A percentile compares a stretch with the other conserved stretches of the same genome.
These are phyloP conservation scores for Patella ulyssiponensis DNA, from an alignment of 2,888 invertebrate genomes.

Conservation along the genomic window DNA sequence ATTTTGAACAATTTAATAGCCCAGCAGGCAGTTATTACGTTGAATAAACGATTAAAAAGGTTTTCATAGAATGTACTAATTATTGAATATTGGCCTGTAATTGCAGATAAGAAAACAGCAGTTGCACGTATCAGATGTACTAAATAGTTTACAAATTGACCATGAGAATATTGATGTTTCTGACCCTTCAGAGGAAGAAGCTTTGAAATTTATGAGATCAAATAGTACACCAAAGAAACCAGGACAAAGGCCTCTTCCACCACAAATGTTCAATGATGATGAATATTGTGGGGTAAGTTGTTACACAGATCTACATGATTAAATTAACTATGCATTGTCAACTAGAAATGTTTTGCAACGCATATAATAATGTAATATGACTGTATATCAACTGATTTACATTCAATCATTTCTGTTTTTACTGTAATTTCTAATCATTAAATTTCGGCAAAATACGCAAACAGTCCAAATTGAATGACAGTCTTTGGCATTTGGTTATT, in stretches of 20 bases:
- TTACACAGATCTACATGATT: not conserved
- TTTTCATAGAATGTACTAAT: not conserved
- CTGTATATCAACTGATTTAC: no score
- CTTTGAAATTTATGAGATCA: slow-evolving; percentile 92
- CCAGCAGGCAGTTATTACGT: no score
- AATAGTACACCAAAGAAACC: slow-evolving; percentile 75
- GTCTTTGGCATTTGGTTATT: no score
- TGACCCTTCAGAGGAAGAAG: slow-evolving; percentile 89
- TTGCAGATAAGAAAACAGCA: slow-evolving; percentile 94
- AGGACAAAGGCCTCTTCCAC: slow-evolving; percentile 76
- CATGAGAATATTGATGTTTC: slow-evolving; percentile 95
- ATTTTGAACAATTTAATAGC: no score
- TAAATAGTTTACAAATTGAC: slow-evolving; percentile 91
- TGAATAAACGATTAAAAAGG: no score
- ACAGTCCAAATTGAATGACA: no score
- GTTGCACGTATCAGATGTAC: slow-evolving; percentile 91
- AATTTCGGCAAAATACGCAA: no score
- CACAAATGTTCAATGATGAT: slow-evolving; percentile 94
- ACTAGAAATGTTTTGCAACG: no score
- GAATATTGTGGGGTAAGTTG: slow-evolving; percentile 90
- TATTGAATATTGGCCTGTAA: slow-evolving; percentile 3
- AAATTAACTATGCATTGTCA: no score
- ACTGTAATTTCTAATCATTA: no score
- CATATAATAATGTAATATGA: no score
- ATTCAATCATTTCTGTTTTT: no score